Evolutionary conservation across 2,797 vertebrate genomes (phyloP), one percentile per base, ranked within the genome.

Genomic region (Buphagus erythrorhynchus): DNA sequence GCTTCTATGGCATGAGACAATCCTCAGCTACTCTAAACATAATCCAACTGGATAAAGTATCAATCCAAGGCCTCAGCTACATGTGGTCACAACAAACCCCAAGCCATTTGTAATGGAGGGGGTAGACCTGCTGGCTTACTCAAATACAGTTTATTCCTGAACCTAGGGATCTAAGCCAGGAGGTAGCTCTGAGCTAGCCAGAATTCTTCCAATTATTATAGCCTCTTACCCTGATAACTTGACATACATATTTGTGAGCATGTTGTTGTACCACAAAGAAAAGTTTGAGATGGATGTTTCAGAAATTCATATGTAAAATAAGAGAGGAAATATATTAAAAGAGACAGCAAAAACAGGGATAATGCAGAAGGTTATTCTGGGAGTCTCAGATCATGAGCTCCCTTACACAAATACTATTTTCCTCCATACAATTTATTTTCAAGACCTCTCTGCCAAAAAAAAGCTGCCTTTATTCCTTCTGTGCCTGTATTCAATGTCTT

Each of bases 61-160:
- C 87, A 88, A 79, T 66, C 72, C 33, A 81, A 86, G 74, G 66
- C 71, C 59, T 81, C 43, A 73, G 80, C 36, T 82, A 76, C 76
- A 75, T 75, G 82, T 69, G 69, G 69, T 91, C 93, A 91, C 69
- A 93, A 69, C 24, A 91, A 91, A 83, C 33, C 48, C 43, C 75
- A 84, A 11, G 33, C 55, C 69, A 90, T 59, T 8, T 55, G 46
- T 52, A 66, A 49, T 0, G 1, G 55, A 84, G 43, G 22, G 75
- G 59, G 86, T 3, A 95, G 89, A 94, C 59, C 73, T 86, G 52
- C 33, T 59, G 67, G n/a, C 21, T 76, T 72, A 57, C n/a, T 79
- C 51, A 88, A 83, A 88, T 22, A 78, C 16, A 76, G 22, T 76
- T 59, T 72, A 78, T 42, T 49, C 65, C 8, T 76, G 46, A 91